These are phyloP conservation scores for Nycteola revayana DNA, from an alignment of 2,888 invertebrate genomes.

Conservation along the genomic window DNA sequence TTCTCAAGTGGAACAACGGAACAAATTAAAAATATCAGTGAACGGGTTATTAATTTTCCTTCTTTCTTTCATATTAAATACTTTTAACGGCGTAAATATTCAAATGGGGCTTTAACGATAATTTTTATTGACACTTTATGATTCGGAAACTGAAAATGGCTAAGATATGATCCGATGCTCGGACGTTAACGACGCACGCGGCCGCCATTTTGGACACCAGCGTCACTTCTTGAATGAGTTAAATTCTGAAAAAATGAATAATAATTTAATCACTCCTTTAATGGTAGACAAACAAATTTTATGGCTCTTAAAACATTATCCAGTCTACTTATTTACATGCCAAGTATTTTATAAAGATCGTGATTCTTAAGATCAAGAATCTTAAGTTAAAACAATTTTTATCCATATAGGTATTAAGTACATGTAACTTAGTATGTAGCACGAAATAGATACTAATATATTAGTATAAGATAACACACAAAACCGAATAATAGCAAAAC, in stretches of 20 bases:
- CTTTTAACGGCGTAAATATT: slow-evolving; percentile 68
- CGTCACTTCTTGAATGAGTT: slow-evolving; percentile 18
- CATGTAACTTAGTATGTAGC: too few species aligned
- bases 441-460: too few species aligned
- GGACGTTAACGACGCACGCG: slow-evolving; percentile 42
- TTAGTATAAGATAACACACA: too few species aligned
- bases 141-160: slow-evolving; percentile 74
- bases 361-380: too few species aligned
- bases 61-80: slow-evolving; percentile 46
- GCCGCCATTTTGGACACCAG: slow-evolving; percentile 39
- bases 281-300: too few species aligned
- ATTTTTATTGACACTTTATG: slow-evolving; percentile 79
- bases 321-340: too few species aligned
- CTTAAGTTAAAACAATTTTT: too few species aligned
- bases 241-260: slow-evolving; percentile 6
- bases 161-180: slow-evolving; percentile 62
- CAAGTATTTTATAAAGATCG: too few species aligned
- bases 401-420: too few species aligned
- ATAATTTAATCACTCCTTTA: slow-evolving; percentile 6
- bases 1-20: slow-evolving; percentile 47
- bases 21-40: slow-evolving; percentile 36
- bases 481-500: too few species aligned
- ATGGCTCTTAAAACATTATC: too few species aligned
- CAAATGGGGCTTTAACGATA: slow-evolving; percentile 66
- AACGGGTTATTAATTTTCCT: slow-evolving; percentile 75